Conservation (phyloP, 2,888 invertebrate species). For the Macaria liturata region DNA sequence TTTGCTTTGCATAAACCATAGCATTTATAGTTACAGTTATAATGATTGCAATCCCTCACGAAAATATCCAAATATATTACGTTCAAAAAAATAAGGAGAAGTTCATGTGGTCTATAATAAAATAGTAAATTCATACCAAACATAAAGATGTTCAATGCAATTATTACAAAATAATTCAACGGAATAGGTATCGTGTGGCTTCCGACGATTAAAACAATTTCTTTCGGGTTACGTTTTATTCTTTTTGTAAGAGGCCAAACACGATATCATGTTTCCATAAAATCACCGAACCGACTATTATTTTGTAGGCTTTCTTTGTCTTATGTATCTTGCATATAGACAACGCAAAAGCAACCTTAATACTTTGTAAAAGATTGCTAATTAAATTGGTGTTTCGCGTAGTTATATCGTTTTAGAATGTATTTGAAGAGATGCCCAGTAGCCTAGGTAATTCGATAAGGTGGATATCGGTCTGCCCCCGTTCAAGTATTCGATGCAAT, state of each 20-base stretch:
- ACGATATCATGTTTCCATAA: conserved; percentile 81
- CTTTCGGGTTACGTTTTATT: conserved; percentile 71
- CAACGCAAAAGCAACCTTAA: conserved; percentile 40
- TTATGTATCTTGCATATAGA: conserved; percentile 41
- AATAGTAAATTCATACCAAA: no score
- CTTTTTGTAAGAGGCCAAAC: conserved; percentile 79
- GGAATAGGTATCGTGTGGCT: conserved; percentile 58
- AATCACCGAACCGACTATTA: conserved; percentile 81
- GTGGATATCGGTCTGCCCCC: conserved; percentile 78
- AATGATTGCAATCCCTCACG: no score
- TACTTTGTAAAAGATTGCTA: conserved; percentile 28
- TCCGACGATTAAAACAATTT: conserved; percentile 82
- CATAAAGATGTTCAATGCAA: conserved; percentile 14
- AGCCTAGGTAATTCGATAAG: conserved; percentile 82
- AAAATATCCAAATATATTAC: no score
- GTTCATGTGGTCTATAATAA: no score
- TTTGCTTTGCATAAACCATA: no score
- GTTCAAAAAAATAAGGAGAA: no score
- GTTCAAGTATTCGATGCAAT: conserved; percentile 78
- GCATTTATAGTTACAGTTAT: no score
- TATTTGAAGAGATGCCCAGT: conserved; percentile 67
- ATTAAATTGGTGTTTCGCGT: conserved; percentile 26
- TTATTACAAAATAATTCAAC: conserved; percentile 24
- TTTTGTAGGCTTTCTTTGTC: conserved; percentile 59
- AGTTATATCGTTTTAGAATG: conserved; percentile 46